Conservation (phyloP, 2,113 vertebrate genomes). For the Myotis davidii region DNA sequence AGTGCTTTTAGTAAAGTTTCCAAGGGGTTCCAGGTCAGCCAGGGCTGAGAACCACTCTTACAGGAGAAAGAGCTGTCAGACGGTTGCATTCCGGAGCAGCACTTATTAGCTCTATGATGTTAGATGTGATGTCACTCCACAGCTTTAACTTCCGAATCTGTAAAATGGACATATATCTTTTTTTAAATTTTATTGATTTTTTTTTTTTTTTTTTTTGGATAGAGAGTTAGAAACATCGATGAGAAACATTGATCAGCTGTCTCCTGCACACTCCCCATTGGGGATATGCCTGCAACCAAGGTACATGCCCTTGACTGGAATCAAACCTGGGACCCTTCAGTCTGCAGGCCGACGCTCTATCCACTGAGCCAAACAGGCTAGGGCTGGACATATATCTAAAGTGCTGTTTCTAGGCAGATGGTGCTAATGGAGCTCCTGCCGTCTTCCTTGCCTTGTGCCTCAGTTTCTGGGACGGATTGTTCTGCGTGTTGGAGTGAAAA, state of each 20-base stretch:
- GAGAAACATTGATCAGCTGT: too few relatives aligned
- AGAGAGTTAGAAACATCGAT: too few relatives aligned
- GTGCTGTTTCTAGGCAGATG: background rate
- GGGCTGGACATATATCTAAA: background rate
- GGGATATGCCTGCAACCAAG: too few relatives aligned
- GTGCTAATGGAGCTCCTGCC: background rate
- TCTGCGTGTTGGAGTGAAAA: background rate
- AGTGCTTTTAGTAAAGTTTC: background rate
- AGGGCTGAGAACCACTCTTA: background rate
- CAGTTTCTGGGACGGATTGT: background rate
- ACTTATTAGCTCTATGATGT: background rate
- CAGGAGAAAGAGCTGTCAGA: background rate
- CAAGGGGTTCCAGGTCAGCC: background rate
- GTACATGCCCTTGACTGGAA: too few relatives aligned
- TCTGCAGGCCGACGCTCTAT: too few relatives aligned
- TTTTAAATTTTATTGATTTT: too few relatives aligned
- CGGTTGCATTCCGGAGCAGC: background rate
- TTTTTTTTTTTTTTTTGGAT: too few relatives aligned
- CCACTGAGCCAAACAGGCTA: too few relatives aligned
- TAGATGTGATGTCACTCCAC: background rate
- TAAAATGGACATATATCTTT: background rate
- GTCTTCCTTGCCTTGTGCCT: background rate
- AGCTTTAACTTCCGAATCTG: background rate
- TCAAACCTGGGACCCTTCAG: too few relatives aligned
- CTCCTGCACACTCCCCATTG: too few relatives aligned